Base-by-base conservation (phyloP, 2,113 vertebrate species). In the Puntigrus tetrazona region DNA sequence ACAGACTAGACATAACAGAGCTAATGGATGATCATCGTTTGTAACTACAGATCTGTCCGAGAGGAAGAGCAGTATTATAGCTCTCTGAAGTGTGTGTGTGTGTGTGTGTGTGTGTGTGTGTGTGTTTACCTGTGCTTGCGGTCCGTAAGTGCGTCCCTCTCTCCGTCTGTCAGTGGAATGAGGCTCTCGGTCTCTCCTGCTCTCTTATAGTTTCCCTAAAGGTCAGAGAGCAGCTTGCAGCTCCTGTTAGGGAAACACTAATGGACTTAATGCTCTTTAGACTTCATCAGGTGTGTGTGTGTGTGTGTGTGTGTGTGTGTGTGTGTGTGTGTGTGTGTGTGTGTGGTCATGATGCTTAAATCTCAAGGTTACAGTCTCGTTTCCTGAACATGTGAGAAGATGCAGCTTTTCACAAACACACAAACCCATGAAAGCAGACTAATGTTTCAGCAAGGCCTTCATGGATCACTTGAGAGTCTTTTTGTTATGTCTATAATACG, bases 171-270 rank as follows among this genome's bases (percentile, higher is more conserved):
- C 25, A 27, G 20, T 38, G 47, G 29, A 55, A 34, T 57, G 27
- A 41, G 16, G 0, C 7, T 41, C 10, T 59, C 20, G 18, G 16
- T 83, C 74, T 63, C 78, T 41, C 34, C 22, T 65, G 76, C 43
- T 36, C 84, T 84, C 59, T 75, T 20, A 67, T 57, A 74, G 57
- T 50, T 91, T 90, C 91, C 89, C 91, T 50, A 45, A 78, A 27
- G 77, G n/a, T 41, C 36, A 79, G 31, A 78, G 34, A 38, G 50
- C 76, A 38, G 41, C 79, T 67, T 43, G 27, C 1, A 0, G 7
- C 75, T 78, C 75, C 47, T 5, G 10, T n/a, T 36, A 14, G 29
- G 75, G 75, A 57, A 78, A 81, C 43, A 70, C 79, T 81, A 81
- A 81, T 52, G 29, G 27, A 70, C 43, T 81, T 81, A 81, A 80